Base-by-base conservation (phyloP, 1,140 invertebrate species). In the Hylaeus anthracinus region DNA sequence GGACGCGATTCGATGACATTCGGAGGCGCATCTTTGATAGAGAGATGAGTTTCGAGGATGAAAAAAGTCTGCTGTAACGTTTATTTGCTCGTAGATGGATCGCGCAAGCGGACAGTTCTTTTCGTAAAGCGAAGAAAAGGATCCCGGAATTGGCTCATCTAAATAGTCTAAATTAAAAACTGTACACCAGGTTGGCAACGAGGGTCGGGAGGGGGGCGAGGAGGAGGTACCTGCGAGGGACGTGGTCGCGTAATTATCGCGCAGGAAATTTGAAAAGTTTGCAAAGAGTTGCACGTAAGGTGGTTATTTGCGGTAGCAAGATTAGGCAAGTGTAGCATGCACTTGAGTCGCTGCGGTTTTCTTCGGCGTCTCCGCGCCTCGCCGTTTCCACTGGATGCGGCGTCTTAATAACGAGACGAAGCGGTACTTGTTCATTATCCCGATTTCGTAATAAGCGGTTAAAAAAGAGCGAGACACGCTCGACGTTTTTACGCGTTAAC, bases 321-420 rank as follows among this genome's bases (percentile, higher is more conserved):
- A 87, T 88, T 88, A 73, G 71, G 87, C 81, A 88, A 90, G 72
- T 86, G 85, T 85, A 73, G 71, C 78, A 41, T 85, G 88, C 83
- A 90, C 88, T 89, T 89, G 88, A 89, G 84, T 85, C 60, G 74
- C 56, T 90, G 88, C 74, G 88, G 88, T 87, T 85, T 83, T 15
- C n/a, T 48, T 37, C 43, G 43, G 39, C 53, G 53, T 39, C 80
- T 77, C 70, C 58, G 41, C 67, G 61, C 56, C 70, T 53, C 69
- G 41, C 48, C 15, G 71, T 66, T 81, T 65, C 67, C 65, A 80
- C 26, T 79, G 70, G 53, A 85, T 66, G 61, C 71, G 72, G 70
- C 77, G 72, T 74, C 82, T 81, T 85, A 86, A 88, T 87, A 81
- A 79, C 66, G 71, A 70, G 81, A 51, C 26, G 48, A n/a, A 60